Percentiles rank a stretch among this genome's conserved stretches.
phyloP scores from a whole-genome alignment of 1,140 invertebrate genomes.

The Achroia grisella region DNA sequence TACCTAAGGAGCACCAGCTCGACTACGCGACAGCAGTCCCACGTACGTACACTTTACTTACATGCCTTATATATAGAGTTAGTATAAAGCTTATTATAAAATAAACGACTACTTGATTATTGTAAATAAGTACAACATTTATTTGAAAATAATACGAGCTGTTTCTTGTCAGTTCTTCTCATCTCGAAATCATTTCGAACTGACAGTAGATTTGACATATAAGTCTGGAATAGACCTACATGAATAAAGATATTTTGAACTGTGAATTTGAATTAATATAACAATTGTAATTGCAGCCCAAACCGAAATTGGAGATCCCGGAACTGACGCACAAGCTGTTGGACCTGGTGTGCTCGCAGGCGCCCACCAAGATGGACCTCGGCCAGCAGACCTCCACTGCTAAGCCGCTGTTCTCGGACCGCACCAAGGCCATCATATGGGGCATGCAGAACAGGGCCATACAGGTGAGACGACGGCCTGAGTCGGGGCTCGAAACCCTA shows the following conservation, averaged over 20 bases:
- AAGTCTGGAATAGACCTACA: too few relatives aligned
- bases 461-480: constrained; percentile 71
- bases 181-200: too few relatives aligned
- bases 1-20: background rate
- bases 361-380: constrained; percentile 42
- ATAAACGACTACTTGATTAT: too few relatives aligned
- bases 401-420: constrained; percentile 87
- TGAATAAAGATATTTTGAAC: too few relatives aligned
- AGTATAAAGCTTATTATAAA: too few relatives aligned
- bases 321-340: constrained; percentile 36
- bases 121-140: too few relatives aligned
- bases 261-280: background rate
- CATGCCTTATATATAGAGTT: too few relatives aligned
- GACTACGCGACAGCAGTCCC: background rate
- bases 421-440: constrained; percentile 97
- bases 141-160: too few relatives aligned
- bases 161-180: too few relatives aligned
- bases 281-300: constrained; percentile 29
- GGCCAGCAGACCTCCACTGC: constrained; percentile 66
- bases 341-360: constrained; percentile 51
- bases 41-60: too few relatives aligned
- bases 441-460: constrained; percentile 99
- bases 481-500: too few relatives aligned
- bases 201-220: too few relatives aligned
- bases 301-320: constrained; percentile 37